Percentiles rank a stretch among this genome's conserved stretches.
These are phyloP conservation scores for Corynorhinus townsendii DNA, from an alignment of 2,113 vertebrate species.

Conservation along the genomic window DNA sequence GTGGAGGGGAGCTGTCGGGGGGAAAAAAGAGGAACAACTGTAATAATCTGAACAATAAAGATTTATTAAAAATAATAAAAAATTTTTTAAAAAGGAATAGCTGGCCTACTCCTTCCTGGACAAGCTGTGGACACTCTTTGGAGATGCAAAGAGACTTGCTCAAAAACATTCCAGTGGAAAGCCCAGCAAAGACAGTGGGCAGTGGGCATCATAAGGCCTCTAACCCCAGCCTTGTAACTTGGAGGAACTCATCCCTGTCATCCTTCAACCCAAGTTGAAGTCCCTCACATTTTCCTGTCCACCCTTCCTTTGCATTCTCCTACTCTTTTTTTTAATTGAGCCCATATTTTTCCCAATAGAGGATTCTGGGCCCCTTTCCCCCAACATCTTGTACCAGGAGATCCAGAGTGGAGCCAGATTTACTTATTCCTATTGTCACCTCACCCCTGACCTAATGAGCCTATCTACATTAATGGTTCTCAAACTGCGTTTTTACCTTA, in stretches of 20 bases:
- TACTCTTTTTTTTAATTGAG: not conserved
- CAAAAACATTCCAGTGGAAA: conserved; percentile 8
- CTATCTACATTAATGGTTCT: not conserved
- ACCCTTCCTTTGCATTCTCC: not conserved
- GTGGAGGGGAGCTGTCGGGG: too few species aligned
- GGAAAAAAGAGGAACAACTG: too few species aligned
- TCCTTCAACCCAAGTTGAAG: not conserved
- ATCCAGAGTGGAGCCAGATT: not conserved
- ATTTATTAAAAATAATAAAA: too few species aligned
- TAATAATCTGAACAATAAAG: too few species aligned
- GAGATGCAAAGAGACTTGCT: not conserved
- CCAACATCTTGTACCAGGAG: not conserved
- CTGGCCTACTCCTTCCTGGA: not conserved
- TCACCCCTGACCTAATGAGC: not conserved
- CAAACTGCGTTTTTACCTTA: not conserved
- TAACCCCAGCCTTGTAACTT: not conserved
- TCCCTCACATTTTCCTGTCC: not conserved
- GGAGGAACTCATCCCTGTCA: not conserved
- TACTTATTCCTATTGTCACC: not conserved
- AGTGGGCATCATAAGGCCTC: not conserved
- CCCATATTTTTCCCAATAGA: not conserved
- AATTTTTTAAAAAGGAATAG: not conserved
- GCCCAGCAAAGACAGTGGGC: not conserved
- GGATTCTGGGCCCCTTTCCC: not conserved
- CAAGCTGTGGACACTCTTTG: not conserved